Conservation (phyloP, 2,888 invertebrate species). For the Conomelus anceps region DNA sequence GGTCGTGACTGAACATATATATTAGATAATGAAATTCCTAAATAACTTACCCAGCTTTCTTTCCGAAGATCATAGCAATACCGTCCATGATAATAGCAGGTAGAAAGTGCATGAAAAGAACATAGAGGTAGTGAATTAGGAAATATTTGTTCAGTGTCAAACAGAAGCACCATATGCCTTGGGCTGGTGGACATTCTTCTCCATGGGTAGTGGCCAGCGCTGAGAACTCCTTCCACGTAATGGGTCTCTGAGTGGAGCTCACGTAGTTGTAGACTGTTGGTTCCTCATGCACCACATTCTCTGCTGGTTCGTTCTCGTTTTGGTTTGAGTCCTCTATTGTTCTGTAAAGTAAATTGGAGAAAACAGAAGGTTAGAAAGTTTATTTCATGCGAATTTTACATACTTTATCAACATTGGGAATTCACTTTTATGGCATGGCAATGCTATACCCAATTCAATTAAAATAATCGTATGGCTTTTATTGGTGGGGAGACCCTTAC, state of each 20-base stretch:
- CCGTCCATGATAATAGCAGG: slow-evolving; percentile 65
- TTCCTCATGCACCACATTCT: not conserved
- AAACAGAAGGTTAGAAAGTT: not conserved
- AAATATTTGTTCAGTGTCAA: slow-evolving; percentile 52
- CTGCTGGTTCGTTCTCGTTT: not conserved
- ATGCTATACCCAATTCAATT: too few species aligned
- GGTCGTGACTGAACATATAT: not conserved
- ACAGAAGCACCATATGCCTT: slow-evolving; percentile 44
- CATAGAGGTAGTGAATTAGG: slow-evolving; percentile 47
- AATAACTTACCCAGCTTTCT: slow-evolving; percentile 53
- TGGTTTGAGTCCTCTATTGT: not conserved
- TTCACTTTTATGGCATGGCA: not conserved
- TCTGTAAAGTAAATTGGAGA: not conserved
- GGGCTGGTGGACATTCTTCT: slow-evolving; percentile 32
- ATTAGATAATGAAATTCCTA: not conserved
- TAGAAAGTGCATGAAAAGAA: slow-evolving; percentile 59
- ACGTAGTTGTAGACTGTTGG: slow-evolving; percentile 71
- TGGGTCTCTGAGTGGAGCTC: slow-evolving; percentile 66
- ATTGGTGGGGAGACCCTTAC: too few species aligned
- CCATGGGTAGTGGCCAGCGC: slow-evolving; percentile 48
- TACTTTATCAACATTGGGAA: too few species aligned
- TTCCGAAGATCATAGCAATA: slow-evolving; percentile 53
- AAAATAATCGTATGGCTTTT: too few species aligned
- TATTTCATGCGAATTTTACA: not conserved
- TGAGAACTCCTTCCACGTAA: slow-evolving; percentile 70